Evolutionary conservation across 2,888 invertebrate species (phyloP), one percentile per base, ranked within the genome.

Genomic region (Platerodrilus igneus): DNA sequence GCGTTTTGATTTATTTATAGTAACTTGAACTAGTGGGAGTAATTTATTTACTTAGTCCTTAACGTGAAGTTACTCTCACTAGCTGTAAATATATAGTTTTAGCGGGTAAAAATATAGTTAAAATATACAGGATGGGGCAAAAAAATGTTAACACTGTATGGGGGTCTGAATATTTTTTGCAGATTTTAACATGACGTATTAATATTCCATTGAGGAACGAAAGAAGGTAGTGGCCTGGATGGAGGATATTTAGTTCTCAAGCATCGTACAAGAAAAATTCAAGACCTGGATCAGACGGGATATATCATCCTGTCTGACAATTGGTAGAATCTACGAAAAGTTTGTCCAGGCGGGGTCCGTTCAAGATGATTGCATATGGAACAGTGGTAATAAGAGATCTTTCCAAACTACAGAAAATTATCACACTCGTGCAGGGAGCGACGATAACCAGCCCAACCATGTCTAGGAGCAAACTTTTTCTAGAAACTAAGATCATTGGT

Each of bases 311-410:
- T 31, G 21, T 21, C 16, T 21, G 19, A 20, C 20, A 19, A 37
- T n/a, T n/a, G n/a, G n/a, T n/a, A n/a, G n/a, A n/a, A n/a, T n/a
- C n/a, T n/a, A n/a, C n/a, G n/a, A n/a, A 8, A 18, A 35, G 27
- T 27, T 35, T 35, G 14, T 35, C 26, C 26, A 35, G 27, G 16
- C 2, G 27, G 35, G 35, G 35, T 35, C 16, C 35, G 25, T 35
- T 14, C 26, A 35, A 10, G 18, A 35, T 14, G 25, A n/a, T n/a
- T n/a, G n/a, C n/a, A n/a, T n/a, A n/a, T n/a, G n/a, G n/a, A n/a
- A n/a, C n/a, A n/a, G n/a, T n/a, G 4, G 22, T 22, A 22, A 10
- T 4, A 22, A 22, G 9, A 22, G 22, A 22, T 22, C 22, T 22
- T 8, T n/a, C 9, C 22, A n/a, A 22, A 22, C 22, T 22, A 10